Evolutionary conservation across 2,888 invertebrate genomes (phyloP).

Genomic region (Apamea sordens): DNA sequence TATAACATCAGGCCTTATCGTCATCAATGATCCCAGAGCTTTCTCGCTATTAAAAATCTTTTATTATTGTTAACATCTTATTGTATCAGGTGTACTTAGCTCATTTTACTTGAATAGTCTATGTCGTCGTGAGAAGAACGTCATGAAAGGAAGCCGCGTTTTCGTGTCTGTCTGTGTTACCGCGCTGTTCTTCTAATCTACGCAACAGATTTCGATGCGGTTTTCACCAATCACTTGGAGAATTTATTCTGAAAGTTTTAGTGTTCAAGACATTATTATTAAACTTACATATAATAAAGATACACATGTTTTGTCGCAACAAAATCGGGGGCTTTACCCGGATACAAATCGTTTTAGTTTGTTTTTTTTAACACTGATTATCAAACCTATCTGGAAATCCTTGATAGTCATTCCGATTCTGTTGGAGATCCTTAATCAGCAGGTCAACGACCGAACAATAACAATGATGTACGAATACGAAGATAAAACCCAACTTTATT

Average conservation of each 20-base stretch:
- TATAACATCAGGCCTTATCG: not conserved
- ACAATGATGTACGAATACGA: constrained; percentile 7
- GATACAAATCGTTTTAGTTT: not conserved
- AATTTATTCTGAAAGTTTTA: not conserved
- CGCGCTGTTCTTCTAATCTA: not conserved
- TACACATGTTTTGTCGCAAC: not conserved
- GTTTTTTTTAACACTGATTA: constrained; percentile 15
- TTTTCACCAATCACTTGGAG: not conserved
- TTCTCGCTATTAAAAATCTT: not conserved
- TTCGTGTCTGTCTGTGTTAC: not conserved
- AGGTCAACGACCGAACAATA: constrained; percentile 25
- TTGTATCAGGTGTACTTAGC: not conserved
- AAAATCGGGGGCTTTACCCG: not conserved
- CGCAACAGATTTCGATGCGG: not conserved
- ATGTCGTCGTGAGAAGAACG: not conserved
- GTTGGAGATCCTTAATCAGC: constrained; percentile 16
- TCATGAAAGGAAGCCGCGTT: not conserved
- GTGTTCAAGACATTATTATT: not conserved
- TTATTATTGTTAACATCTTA: not conserved
- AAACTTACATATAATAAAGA: not conserved
- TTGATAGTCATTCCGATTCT: constrained; percentile 20
- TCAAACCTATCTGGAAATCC: constrained; percentile 9
- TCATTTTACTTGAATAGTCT: not conserved
- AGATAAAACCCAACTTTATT: not conserved
- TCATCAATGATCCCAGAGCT: no score